phyloP scores from a whole-genome alignment of 2,113 vertebrate genomes.

The Macheiramphus alcinus region DNA sequence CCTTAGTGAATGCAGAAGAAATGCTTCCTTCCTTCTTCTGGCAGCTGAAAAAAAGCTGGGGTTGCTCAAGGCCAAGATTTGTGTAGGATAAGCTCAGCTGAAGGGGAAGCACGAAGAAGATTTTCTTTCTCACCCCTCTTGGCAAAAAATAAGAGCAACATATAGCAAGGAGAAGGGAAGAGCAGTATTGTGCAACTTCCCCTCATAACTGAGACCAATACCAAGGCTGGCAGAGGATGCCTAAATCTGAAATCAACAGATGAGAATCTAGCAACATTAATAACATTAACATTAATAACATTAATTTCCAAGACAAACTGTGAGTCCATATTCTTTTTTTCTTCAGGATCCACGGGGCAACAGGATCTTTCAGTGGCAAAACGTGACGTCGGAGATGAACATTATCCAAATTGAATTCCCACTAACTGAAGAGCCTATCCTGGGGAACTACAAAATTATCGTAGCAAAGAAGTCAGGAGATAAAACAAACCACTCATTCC shows the following conservation, averaged over 20 bases:
- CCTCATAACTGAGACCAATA: background rate
- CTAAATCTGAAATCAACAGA: background rate
- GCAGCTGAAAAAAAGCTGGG: background rate
- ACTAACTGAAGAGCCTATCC: constrained; percentile 48
- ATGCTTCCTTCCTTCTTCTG: background rate
- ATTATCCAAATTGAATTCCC: constrained; percentile 48
- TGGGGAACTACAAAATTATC: constrained; percentile 44
- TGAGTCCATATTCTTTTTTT: background rate
- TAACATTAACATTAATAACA: too few relatives aligned
- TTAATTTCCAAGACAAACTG: background rate
- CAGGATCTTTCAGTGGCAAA: constrained; percentile 64
- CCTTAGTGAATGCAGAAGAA: background rate
- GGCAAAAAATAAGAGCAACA: background rate
- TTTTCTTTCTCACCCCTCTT: background rate
- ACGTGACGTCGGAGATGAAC: background rate
- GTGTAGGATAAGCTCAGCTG: background rate
- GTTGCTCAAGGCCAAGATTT: background rate
- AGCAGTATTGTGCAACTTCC: background rate
- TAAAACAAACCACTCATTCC: constrained; percentile 12
- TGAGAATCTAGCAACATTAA: background rate
- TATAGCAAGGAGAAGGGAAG: background rate
- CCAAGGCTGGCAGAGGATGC: background rate
- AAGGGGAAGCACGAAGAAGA: background rate
- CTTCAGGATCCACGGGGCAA: constrained; percentile 60
- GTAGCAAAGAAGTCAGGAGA: constrained; percentile 7